Evolutionary conservation across 1,140 invertebrate species (phyloP), one percentile per base, ranked within the genome.

Genomic region (Pygmarrhopalites habei): DNA sequence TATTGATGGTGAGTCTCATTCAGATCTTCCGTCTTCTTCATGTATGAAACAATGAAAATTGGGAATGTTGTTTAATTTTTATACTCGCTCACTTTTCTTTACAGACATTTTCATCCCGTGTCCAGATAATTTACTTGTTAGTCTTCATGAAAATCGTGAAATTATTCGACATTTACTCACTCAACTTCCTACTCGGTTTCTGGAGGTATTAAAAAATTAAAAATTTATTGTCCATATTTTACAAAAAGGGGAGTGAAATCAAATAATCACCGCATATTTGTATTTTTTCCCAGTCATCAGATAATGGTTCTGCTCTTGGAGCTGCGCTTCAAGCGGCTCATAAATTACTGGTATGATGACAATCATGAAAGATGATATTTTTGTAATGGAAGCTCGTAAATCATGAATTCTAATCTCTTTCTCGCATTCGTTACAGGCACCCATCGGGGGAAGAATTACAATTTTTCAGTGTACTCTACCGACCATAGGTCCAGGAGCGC

Each of bases 361-460:
- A 5, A 35, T 35, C n/a, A n/a, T n/a, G n/a, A n/a, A n/a, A n/a
- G n/a, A n/a, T n/a, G n/a, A n/a, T n/a, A n/a, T n/a, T n/a, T n/a
- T 35, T 35, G 15, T 35, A 7, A 35, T 35, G 32, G n/a, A n/a
- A n/a, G 32, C 32, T 35, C 15, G 5, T 35, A 35, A 35, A 35
- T 35, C 15, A 7, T 35, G 15, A 35, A 35, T 35, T 35, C 32
- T 35, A 7, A n/a, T n/a, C 5, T 35, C 15, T 5, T 35, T 35
- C 5, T 35, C 15, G 32, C 15, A 7, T 35, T 35, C 64, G n/a
- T 71, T 82, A 56, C 72, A 92, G 87, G 82, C 84, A 65, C 80
- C 90, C n/a, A 92, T 90, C 21, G 96, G 96, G 64, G 97, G 97
- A 49, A 81, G 96, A 47, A 82, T 99, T 1, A 94, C 94, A 19